Conservation (phyloP, 2,797 vertebrate genomes). For the Megalops cyprinoides region DNA sequence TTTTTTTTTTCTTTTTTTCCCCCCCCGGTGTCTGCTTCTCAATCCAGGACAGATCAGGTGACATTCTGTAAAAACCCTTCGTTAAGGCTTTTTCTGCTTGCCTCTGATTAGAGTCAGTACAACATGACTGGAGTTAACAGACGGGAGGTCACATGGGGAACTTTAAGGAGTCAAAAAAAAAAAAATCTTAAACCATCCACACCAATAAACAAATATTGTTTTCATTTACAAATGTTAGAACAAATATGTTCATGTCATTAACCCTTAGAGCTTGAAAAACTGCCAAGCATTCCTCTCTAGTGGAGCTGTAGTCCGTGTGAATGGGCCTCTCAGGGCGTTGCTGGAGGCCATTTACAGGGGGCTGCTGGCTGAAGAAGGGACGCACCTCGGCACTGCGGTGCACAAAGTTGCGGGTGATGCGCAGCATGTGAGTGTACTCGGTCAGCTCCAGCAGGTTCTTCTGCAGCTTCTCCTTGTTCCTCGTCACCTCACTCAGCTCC, state of each 20-base stretch:
- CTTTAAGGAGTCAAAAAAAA: no score
- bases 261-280: no score
- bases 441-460: constrained; percentile 90
- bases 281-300: no score
- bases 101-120: neutral
- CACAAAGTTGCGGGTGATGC: constrained; percentile 83
- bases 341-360: neutral
- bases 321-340: no score
- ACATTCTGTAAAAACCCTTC: neutral
- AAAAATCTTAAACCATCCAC: no score
- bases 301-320: no score
- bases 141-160: neutral
- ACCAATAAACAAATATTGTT: no score
- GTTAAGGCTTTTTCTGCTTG: neutral
- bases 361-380: neutral
- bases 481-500: constrained; percentile 90
- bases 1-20: neutral
- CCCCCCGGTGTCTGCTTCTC: neutral
- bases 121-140: neutral
- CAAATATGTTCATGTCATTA: no score
- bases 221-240: no score
- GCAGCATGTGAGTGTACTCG: constrained; percentile 92
- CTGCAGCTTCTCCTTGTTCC: constrained; percentile 92
- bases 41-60: neutral
- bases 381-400: constrained; percentile 81